A percentile compares a stretch with the other conserved stretches of the same genome.
Evolutionary conservation across 2,113 vertebrate species (phyloP).

Genomic region (Salvelinus fontinalis): DNA sequence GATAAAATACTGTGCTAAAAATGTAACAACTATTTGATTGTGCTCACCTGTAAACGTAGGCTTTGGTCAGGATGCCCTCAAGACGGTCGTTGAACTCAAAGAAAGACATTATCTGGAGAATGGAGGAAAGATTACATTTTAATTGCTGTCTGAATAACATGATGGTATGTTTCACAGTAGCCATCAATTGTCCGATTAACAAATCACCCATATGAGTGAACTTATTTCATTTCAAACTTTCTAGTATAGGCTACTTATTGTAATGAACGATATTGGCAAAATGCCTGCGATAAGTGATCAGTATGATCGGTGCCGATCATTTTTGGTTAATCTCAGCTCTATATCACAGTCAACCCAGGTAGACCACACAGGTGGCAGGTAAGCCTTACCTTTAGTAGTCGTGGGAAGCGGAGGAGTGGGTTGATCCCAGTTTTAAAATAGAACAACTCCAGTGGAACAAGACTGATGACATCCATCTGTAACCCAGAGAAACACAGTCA

Average conservation of each 20-base stretch:
- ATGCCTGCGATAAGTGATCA: too few species aligned
- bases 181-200: too few species aligned
- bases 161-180: background rate
- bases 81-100: slow-evolving; percentile 94
- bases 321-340: too few species aligned
- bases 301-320: too few species aligned
- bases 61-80: slow-evolving; percentile 93
- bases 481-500: background rate
- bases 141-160: too few species aligned
- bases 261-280: too few species aligned
- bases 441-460: slow-evolving; percentile 90
- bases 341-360: background rate
- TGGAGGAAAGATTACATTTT: background rate
- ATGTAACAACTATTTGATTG: background rate
- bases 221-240: too few species aligned
- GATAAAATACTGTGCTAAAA: background rate
- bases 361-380: background rate
- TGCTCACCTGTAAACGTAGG: slow-evolving; percentile 93
- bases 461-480: slow-evolving; percentile 88
- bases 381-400: slow-evolving; percentile 85
- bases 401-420: slow-evolving; percentile 86
- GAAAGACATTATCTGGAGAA: slow-evolving; percentile 87
- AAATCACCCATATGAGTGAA: too few species aligned
- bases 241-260: too few species aligned
- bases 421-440: slow-evolving; percentile 90